Evolutionary conservation across 2,797 vertebrate species (phyloP), one percentile per base, ranked within the genome.

Genomic region (Pseudochirops cupreus): DNA sequence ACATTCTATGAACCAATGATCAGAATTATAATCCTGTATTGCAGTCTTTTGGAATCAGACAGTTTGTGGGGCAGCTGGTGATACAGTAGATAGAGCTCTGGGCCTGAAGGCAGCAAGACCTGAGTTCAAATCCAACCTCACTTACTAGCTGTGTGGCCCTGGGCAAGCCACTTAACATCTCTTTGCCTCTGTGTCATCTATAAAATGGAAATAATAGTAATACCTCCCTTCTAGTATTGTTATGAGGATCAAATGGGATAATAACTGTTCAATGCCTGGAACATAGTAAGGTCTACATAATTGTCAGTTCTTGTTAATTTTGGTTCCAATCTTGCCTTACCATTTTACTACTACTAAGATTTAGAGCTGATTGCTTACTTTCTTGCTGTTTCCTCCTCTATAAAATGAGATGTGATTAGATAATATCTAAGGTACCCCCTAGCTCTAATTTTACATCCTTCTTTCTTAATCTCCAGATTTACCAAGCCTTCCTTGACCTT

Each of bases 401-500:
- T 74, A 74, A n/a, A 74, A n/a, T 74, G 16, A 18, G 29, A 74
- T 74, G 12, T n/a, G 62, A n/a, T 33, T 74, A 74, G 62, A 39
- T n/a, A 74, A 74, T 74, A 21, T 67, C 14, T 67, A 67, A n/a
- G 62, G 16, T 74, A 16, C 14, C 16, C n/a, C 31, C 14, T 1
- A 74, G 33, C 1, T 74, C n/a, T 74, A 74, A 74, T 91, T 52
- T 96, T n/a, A 56, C 39, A 91, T 67, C 58, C 52, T 93, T 96
- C 52, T 94, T 94, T 57, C 67, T 95, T 67, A 95, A 56, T 90
- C 94, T 96, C 95, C 31, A 13, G 21, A 90, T 92, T 56, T 92
- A n/a, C 90, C 46, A 97, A n/a, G 56, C n/a, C 46, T 91, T 94
- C n/a, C 28, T 96, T 92, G 82, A 13, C 93, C 58, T 96, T 97